A percentile compares a stretch with the other conserved stretches of the same genome.
phyloP scores from a whole-genome alignment of 2,888 invertebrate genomes.

The Philaethria dido region DNA sequence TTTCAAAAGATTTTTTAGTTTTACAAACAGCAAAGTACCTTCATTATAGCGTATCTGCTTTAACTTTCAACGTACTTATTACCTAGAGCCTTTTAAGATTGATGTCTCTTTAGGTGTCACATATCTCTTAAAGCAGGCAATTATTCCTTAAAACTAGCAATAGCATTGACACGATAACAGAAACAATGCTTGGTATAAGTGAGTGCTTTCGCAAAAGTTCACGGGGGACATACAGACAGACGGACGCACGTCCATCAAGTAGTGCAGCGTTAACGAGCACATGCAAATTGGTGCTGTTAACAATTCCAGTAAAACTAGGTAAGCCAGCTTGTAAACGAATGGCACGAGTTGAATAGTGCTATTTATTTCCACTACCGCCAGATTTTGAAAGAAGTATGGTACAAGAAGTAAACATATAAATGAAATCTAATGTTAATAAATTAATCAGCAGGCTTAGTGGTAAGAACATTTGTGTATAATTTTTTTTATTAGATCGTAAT shows the following conservation, averaged over 20 bases:
- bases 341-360: constrained; percentile 27
- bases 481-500: no score
- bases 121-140: constrained; percentile 35
- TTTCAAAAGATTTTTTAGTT: background rate
- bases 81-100: constrained; percentile 7
- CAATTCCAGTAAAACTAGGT: constrained; percentile 60
- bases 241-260: constrained; percentile 73
- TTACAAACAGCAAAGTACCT: background rate
- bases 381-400: background rate
- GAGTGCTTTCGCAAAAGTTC: constrained; percentile 45
- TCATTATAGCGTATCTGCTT: background rate
- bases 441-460: no score
- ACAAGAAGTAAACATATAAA: background rate
- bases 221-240: constrained; percentile 62
- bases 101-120: constrained; percentile 39
- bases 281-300: constrained; percentile 77
- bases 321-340: constrained; percentile 39
- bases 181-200: constrained; percentile 47
- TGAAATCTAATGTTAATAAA: no score
- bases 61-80: constrained; percentile 1
- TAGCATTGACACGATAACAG: constrained; percentile 33
- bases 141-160: constrained; percentile 38
- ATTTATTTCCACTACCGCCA: constrained; percentile 25
- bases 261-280: constrained; percentile 75
- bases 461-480: no score